Evolutionary conservation across 2,113 vertebrate genomes (phyloP), one percentile per base, ranked within the genome.

Genomic region (Sialia sialis): DNA sequence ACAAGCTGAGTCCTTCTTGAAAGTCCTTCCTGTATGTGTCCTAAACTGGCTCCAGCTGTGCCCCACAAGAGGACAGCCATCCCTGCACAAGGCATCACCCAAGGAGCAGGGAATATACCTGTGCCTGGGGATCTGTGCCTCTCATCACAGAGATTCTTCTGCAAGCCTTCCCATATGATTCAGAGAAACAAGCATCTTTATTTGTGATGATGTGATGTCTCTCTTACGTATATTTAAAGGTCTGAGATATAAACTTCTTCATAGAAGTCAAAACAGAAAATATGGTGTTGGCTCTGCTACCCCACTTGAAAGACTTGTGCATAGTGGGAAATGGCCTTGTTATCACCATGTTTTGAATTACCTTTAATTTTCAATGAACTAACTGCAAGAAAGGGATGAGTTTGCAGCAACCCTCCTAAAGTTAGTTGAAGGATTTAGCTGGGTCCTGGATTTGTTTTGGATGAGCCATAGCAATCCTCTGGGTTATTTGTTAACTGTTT

Each of bases 91-190:
- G 16, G 30, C 44, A 7, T 39, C 16, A 26, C 39, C 8, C 1
- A 1, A 11, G 30, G 49, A 12, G 2, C 2, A 0, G 8, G 52
- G 6, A 75, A 18, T 8, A 2, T 1, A 0, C 3, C 2, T 56
- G 30, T 3, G 1, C 7, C 41, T 41, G 16, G 12, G 16, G 18
- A 17, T 54, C 39, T 68, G 14, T 7, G 5, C 20, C 48, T 77
- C 19, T 78, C 4, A 0, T 43, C 55, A 16, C 7, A 7, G 46
- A 59, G 29, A 13, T n/a, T 62, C 32, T 78, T 52, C 44, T 63
- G 52, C 44, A 63, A 74, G 27, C 13, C 22, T 82, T 68, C 44
- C 41, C 4, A 1, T 16, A 4, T 6, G 17, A 66, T 60, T 66
- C 51, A 44, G 76, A 73, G 51, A 86, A 90, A 62, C 4, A 25